Base-by-base conservation (phyloP, 2,113 vertebrate genomes). In the Pituophis catenifer region DNA sequence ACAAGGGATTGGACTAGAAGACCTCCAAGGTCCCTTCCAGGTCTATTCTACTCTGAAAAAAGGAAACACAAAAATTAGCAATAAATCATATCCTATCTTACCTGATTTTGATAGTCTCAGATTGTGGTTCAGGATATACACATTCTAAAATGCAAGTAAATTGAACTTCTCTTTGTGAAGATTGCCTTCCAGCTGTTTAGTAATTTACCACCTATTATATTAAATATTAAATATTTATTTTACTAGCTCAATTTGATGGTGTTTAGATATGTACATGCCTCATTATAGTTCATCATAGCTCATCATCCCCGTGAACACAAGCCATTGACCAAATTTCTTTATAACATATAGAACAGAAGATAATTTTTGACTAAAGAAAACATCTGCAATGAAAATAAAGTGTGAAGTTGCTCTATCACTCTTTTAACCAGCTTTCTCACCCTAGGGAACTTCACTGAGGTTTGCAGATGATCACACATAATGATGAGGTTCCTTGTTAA, bases 401-500 rank as follows among this genome's bases (percentile, higher is more conserved):
- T 90, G 58, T 58, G 70, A 92, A 89, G 94, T 75, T 89, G 38
- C 86, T 95, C 92, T 65, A 19, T 1, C 2, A 33, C 26, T 91
- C 89, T 90, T 95, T 86, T 89, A 65, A 89, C 26, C 81, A 95
- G 7, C 91, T 96, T 95, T 62, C 89, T 94, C 38, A 52, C 95
- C n/a, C 86, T 65, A 12, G 93, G 91, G 26, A 94, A 93, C 90
- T 93, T 91, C 91, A 87, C 8, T 95, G 95, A 96, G 94, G 92
- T 95, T 95, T 96, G 62, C 95, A 92, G 75, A 88, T 95, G 93
- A 96, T 94, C 96, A 89, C 92, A 94, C 8, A 44, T 94, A 94
- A 96, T n/a, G 15, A 92, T 96, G 96, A 94, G 93, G 96, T 95
- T 96, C 96, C 91, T 96, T 92, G 91, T 95, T 92, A 54, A 88